Evolutionary conservation across 1,140 invertebrate genomes (phyloP).

Genomic region (Eumaeus atala): DNA sequence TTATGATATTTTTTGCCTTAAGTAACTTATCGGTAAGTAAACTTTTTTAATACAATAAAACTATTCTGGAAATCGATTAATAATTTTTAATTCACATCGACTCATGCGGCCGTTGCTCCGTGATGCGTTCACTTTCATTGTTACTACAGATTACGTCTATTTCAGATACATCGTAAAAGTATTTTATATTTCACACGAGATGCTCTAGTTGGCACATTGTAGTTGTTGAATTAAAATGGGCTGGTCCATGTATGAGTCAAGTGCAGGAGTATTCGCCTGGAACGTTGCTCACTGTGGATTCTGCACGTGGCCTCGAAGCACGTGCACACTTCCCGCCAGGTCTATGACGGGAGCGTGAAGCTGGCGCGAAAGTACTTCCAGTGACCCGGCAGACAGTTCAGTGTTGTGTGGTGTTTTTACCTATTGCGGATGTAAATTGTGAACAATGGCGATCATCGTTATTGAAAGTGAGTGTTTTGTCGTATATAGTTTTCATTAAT

Average conservation of each 20-base stretch:
- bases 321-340: conserved; percentile 43
- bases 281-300: conserved; percentile 59
- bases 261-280: conserved; percentile 62
- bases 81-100: conserved; percentile 21
- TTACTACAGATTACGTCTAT: conserved; percentile 7
- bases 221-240: conserved; percentile 41
- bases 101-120: conserved; percentile 13
- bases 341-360: conserved; percentile 11
- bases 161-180: neutral
- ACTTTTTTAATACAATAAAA: conserved; percentile 21
- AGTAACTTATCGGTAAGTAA: neutral
- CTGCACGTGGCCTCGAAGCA: conserved; percentile 53
- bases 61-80: conserved; percentile 28
- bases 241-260: conserved; percentile 54
- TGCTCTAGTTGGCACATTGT: conserved; percentile 56
- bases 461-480: too few species aligned
- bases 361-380: conserved; percentile 20
- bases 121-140: conserved; percentile 14
- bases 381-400: conserved; percentile 23
- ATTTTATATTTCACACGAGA: conserved; percentile 14
- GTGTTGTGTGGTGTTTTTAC: conserved; percentile 18
- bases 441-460: too few species aligned
- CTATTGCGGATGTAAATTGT: too few species aligned
- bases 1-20: neutral
- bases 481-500: too few species aligned